Base-by-base conservation (phyloP, 1,140 invertebrate genomes). In the Harpegnathos saltator region DNA sequence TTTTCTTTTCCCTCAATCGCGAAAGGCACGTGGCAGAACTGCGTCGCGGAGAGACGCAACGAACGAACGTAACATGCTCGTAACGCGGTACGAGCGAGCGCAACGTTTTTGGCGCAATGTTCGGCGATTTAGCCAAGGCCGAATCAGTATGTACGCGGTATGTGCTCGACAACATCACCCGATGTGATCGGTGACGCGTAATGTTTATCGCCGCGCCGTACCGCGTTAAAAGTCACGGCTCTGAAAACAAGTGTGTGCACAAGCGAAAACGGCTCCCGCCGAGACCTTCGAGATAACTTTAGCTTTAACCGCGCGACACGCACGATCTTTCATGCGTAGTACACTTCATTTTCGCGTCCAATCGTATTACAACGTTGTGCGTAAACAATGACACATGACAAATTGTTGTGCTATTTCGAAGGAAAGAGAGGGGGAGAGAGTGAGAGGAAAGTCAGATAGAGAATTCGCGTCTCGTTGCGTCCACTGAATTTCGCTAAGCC, bases 111-210 rank as follows among this genome's bases (percentile, higher is more conserved):
- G 29, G 22, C 26, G 61, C 38, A 44, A 44, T 44, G 33, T 63
- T 29, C n/a, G 50, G 33, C 65, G 44, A 58, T 69, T 26, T 48
- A 44, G 29, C 14, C 75, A 80, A 80, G 75, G 63, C 22, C 75
- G 50, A 80, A 80, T 80, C 44, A 80, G 58, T 80, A 52, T 52
- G 61, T 24, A 26, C 22, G 17, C 58, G 38, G 22, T 73, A 73
- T 33, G 3, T 44, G 29, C 22, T 38, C 29, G 15, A n/a, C 48
- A 77, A 56, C 74, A 66, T 78, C 74, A 24, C 3, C 22, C 62
- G 29, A 69, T 58, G 65, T 80, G 69, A 80, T 80, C 75, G 65
- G 52, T 80, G 75, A 71, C 75, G 75, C 50, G 33, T 71, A 80
- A 80, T 80, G 24, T 80, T 80, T 80, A 80, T 80, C 75, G 54